A percentile compares a stretch with the other conserved stretches of the same genome.
Conservation (phyloP, 1,140 invertebrate genomes). For the Drosophila tristis region DNA sequence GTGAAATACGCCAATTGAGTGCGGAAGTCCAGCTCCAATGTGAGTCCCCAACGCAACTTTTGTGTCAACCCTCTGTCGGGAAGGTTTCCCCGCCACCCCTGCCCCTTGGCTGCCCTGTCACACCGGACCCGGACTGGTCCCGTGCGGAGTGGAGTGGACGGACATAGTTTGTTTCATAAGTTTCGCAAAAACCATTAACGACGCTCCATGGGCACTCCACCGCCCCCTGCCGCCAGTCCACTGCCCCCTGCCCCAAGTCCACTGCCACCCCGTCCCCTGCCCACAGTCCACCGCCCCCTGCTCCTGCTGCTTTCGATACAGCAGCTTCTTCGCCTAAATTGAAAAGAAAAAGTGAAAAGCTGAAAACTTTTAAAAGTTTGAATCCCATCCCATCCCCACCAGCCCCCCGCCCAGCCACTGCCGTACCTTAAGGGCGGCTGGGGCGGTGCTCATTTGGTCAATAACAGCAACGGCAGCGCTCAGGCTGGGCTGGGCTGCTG, state of each 20-base stretch:
- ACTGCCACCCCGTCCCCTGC: too few relatives aligned
- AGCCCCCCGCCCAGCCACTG: not conserved
- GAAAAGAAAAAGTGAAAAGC: slow-evolving; percentile 80
- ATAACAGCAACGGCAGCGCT: slow-evolving; percentile 43
- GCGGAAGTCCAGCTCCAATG: too few relatives aligned
- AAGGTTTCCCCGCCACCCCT: too few relatives aligned
- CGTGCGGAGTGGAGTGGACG: not conserved
- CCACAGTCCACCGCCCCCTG: slow-evolving; percentile 14
- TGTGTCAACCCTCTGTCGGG: too few relatives aligned
- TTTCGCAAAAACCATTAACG: slow-evolving; percentile 77
- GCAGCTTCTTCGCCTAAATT: slow-evolving; percentile 55
- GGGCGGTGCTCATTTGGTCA: slow-evolving; percentile 70
- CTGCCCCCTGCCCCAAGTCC: too few relatives aligned
- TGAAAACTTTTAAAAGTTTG: slow-evolving; percentile 81
- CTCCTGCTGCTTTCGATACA: slow-evolving; percentile 9
- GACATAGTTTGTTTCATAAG: slow-evolving; percentile 77
- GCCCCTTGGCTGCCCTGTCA: too few relatives aligned
- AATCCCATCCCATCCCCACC: slow-evolving; percentile 53
- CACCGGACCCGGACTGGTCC: slow-evolving; percentile 16
- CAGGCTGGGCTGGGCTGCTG: too few relatives aligned
- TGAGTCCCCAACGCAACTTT: too few relatives aligned
- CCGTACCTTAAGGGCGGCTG: slow-evolving; percentile 29
- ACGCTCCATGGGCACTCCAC: slow-evolving; percentile 55
- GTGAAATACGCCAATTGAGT: too few relatives aligned
- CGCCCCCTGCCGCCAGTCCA: slow-evolving; percentile 11